Evolutionary conservation across 2,113 vertebrate genomes (phyloP), one percentile per base, ranked within the genome.

Genomic region (Coregonus clupeaformis): DNA sequence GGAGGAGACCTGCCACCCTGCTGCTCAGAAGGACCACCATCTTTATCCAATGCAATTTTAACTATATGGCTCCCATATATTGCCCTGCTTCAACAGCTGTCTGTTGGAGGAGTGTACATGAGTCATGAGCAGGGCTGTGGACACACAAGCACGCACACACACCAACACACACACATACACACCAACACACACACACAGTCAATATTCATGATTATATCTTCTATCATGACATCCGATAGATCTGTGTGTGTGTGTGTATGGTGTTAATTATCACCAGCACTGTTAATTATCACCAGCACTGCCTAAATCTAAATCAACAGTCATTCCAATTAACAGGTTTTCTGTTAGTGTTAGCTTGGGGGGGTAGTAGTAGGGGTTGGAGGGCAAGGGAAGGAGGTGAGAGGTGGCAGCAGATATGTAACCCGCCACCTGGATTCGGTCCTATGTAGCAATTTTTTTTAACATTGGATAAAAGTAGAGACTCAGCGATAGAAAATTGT

Each of bases 241-340:
- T 70, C 32, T 70, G 71, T 4, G 18, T 68, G 68, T 62, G 29
- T 27, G 24, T 64, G 62, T 25, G 6, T 66, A 5, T 24, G 42
- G 66, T 52, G 76, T 68, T 77, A 72, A 79, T 83, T 72, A 78
- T 85, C 82, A 78, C 74, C 36, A 45, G 71, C 16, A 11, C 36
- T 55, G 75, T 68, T 77, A 73, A 80, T 84, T 72, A 79, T 85
- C 82, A 79, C 74, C 63, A 74, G 73, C 74, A 1, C 5, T 77
- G 75, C 68, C 49, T 52, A 16, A 18, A 18, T 18, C 49, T 70
- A 74, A 80, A 75, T 78, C 71, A 29, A 20, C 69, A 64, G 78
- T 77, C 70, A 30, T 69, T 70, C 72, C 73, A 86, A 79, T 85
- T 85, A 84, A 64, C 73, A 80, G 70, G 20, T 77, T 84, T 76